Conservation (phyloP, 2,113 vertebrate genomes). For the Gambusia affinis region DNA sequence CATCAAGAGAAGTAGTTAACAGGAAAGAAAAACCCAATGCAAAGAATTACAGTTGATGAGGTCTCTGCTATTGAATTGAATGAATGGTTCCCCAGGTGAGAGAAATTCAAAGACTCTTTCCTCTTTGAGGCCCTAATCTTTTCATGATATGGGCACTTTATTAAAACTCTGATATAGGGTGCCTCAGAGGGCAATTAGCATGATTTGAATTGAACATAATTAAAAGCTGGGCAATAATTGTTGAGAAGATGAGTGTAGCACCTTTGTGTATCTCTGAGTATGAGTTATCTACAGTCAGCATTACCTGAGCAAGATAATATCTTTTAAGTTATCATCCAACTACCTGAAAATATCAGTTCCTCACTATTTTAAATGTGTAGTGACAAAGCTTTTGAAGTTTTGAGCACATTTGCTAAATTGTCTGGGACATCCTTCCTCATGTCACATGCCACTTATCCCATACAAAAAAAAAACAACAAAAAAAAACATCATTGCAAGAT, state of each 20-base stretch:
- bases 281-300: neutral
- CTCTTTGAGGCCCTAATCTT: constrained; percentile 44
- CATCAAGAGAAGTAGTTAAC: neutral
- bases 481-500: no score
- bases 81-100: constrained; percentile 42
- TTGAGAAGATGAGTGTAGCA: constrained; percentile 17
- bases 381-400: neutral
- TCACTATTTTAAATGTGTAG: neutral
- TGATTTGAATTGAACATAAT: constrained; percentile 51
- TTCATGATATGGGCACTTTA: constrained; percentile 47
- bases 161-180: constrained; percentile 32
- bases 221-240: constrained; percentile 45
- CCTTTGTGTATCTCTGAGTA: constrained; percentile 11
- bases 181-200: constrained; percentile 32
- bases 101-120: constrained; percentile 12
- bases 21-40: neutral
- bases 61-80: constrained; percentile 13
- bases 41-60: neutral
- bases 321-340: neutral
- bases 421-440: no score
- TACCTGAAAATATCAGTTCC: neutral
- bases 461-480: no score
- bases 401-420: no score
- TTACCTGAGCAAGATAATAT: neutral
- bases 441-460: no score